Conservation (phyloP, 2,113 vertebrate genomes). For the Mastomys natalensis region DNA sequence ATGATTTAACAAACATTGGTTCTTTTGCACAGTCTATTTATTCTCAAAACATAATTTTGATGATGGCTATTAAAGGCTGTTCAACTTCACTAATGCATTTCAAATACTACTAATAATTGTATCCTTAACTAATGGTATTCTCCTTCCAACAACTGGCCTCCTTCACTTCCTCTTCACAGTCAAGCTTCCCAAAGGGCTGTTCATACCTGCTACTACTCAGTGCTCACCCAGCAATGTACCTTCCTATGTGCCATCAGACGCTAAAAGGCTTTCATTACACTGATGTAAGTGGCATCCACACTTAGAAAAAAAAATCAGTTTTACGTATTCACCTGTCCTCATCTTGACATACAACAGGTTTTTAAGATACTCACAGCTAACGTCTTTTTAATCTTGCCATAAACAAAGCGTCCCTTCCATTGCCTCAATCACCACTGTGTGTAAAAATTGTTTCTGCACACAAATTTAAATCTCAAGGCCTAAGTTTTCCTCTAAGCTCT, state of each 20-base stretch:
- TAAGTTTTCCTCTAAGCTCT: background rate
- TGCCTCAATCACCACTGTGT: background rate
- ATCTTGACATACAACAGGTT: background rate
- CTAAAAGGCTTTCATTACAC: background rate
- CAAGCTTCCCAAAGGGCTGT: background rate
- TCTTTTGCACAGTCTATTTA: constrained; percentile 60
- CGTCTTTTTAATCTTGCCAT: background rate
- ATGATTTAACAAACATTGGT: constrained; percentile 54
- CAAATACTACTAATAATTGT: background rate
- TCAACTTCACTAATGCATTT: constrained; percentile 25
- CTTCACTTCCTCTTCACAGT: background rate
- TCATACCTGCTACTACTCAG: constrained; percentile 13
- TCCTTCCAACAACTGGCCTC: background rate
- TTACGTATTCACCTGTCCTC: background rate
- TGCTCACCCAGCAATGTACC: background rate
- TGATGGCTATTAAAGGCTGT: constrained; percentile 57
- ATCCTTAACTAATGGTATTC: background rate
- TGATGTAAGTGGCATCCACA: background rate
- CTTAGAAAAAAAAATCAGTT: background rate
- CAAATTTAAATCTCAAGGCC: background rate
- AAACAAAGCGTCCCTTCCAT: background rate
- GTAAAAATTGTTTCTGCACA: background rate
- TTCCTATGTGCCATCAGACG: background rate
- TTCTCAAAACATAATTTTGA: constrained; percentile 65
- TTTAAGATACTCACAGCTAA: background rate